Evolutionary conservation across 2,888 invertebrate species (phyloP), one percentile per base, ranked within the genome.

Genomic region (Thalpophila matura): DNA sequence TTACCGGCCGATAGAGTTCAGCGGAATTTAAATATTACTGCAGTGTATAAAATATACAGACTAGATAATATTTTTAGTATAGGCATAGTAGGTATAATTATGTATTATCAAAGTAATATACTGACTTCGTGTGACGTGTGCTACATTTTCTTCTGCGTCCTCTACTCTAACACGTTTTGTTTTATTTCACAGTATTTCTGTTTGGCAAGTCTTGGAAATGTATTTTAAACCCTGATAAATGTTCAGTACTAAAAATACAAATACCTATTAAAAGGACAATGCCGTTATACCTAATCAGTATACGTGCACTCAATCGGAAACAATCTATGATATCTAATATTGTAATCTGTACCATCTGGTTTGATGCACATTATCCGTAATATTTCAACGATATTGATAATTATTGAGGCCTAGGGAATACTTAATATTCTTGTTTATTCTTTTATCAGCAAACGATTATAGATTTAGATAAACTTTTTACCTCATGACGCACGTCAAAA

Each of bases 241-340:
- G 5, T 7, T 65, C 7, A 10, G 3, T 7, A 10, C 22, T 18
- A 37, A 31, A 38, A 16, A 14, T 1, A 14, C 7, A 7, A 31
- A 56, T 22, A 38, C 20, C 10, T 0, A 22, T 31, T 4, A 7
- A 56, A 31, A 18, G 20, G 6, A 10, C 9, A 38, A 6, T 20
- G 6, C 2, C 12, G 12, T 9, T 26, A 14, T 10, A n/a, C n/a
- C n/a, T n/a, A 61, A 46, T 12, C 47, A 62, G 27, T 31, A 1
- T 12, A n/a, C 2, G 18, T 18, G 10, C 22, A 37, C 22, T 71
- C 37, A 50, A 38, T 72, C 37, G 40, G 33, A 63, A 54, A 38
- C 27, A 43, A 53, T 20, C 7, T 40, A 10, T 12, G 35, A 33
- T 71, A 47, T 47, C 22, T 29, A 14, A 47, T n/a, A n/a, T 33